Base-by-base conservation (phyloP, 2,797 vertebrate genomes). In the Varecia variegata region DNA sequence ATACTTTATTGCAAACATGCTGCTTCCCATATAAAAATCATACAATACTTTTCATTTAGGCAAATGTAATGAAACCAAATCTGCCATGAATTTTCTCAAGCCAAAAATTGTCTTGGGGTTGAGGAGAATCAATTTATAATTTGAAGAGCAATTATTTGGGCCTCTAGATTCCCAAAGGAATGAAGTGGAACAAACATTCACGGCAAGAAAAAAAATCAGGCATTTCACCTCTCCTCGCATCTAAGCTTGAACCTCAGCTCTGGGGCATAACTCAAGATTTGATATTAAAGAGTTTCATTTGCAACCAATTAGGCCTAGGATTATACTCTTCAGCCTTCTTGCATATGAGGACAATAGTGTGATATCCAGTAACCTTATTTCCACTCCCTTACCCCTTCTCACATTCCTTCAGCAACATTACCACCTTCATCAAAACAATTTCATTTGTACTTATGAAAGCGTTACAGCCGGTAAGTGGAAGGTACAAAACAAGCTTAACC, bases 231-330 rank as follows among this genome's bases (percentile, higher is more conserved):
- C 43, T 90, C 67, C 80, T 98, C 96, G 81, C 85, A 95, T 86
- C 92, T 96, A 97, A 98, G 96, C 92, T 95, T 97, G 97, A 98
- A 98, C 97, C 96, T 97, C 92, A 97, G 96, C 98, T 98, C 92
- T 93, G 91, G 98, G 97, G 96, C 92, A 98, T 93, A 98, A 94
- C 95, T 98, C 82, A 96, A 98, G 97, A 98, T 98, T 97, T 97
- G 80, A 97, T 98, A 98, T 98, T 98, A 98, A 98, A 98, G 94
- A 98, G 97, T 97, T 98, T 98, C 98, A 98, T 98, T 98, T 98
- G 96, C 97, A 98, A 97, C 74, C 98, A 98, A 96, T 98, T 98
- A 99, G 97, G 82, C 40, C 90, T 86, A 92, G 95, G 93, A 98
- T 98, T 98, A 98, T 95, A 98, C 98, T 98, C 90, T 54, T 30